A percentile compares a stretch with the other conserved stretches of the same genome.
Conservation (phyloP, 2,888 invertebrate genomes). For the Drosophila paramelanica region DNA sequence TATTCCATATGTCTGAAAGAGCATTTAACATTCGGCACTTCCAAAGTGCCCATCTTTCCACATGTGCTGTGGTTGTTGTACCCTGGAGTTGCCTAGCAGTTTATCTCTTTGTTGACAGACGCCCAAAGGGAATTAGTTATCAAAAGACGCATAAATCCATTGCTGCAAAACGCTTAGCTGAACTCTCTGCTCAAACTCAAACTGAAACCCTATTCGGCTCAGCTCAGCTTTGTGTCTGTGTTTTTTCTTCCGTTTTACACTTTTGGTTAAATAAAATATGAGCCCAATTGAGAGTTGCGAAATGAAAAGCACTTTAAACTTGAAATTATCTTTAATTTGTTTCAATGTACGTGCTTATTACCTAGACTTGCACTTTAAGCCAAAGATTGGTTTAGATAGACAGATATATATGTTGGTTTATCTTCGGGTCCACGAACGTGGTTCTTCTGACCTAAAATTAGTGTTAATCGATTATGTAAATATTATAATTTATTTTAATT, state of each 20-base stretch:
- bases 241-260: slow-evolving; percentile 22
- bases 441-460: too few relatives aligned
- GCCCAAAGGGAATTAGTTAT: slow-evolving; percentile 82
- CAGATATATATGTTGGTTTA: too few relatives aligned
- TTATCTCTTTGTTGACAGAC: slow-evolving; percentile 81
- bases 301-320: slow-evolving; percentile 12
- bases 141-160: slow-evolving; percentile 78
- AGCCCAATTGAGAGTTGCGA: slow-evolving; percentile 48
- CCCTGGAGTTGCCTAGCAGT: slow-evolving; percentile 57
- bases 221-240: slow-evolving; percentile 13
- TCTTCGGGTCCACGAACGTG: too few relatives aligned
- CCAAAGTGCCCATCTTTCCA: not conserved
- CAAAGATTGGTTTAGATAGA: too few relatives aligned
- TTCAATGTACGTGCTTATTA: too few relatives aligned
- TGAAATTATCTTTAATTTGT: slow-evolving; percentile 2
- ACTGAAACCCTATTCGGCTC: slow-evolving; percentile 7
- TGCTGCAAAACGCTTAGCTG: slow-evolving; percentile 39
- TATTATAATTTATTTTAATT: too few relatives aligned
- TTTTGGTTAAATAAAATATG: slow-evolving; percentile 63
- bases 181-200: slow-evolving; percentile 15
- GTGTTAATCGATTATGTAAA: too few relatives aligned
- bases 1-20: not conserved
- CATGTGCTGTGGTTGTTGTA: slow-evolving; percentile 24
- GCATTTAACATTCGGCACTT: not conserved
- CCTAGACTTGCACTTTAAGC: too few relatives aligned